Conservation (phyloP, 2,888 invertebrate species). For the Pterostichus madidus region DNA sequence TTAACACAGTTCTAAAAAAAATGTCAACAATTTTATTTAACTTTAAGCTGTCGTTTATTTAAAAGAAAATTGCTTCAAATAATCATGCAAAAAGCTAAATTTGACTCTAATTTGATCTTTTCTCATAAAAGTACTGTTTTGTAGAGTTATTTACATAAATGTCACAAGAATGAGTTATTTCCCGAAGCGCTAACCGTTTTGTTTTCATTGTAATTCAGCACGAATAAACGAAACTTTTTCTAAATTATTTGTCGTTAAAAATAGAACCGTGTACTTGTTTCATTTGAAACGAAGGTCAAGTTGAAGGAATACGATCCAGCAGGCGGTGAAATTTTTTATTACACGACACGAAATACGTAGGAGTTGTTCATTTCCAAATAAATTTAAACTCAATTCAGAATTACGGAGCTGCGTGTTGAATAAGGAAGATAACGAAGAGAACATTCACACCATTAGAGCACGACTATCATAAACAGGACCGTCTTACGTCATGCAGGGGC, state of each 20-base stretch:
- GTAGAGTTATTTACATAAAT: too few relatives aligned
- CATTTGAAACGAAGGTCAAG: slow-evolving; percentile 34
- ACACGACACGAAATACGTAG: slow-evolving; percentile 3
- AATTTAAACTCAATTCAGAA: slow-evolving; percentile 31
- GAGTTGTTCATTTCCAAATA: slow-evolving; percentile 26
- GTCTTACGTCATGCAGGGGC: too few relatives aligned
- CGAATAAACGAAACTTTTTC: background rate
- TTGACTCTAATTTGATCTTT: too few relatives aligned
- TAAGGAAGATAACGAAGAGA: background rate
- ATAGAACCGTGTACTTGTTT: slow-evolving; percentile 6
- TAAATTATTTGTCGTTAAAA: background rate
- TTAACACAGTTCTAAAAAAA: too few relatives aligned
- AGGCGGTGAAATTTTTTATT: slow-evolving; percentile 4
- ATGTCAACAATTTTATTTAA: too few relatives aligned
- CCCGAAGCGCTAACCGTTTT: background rate
- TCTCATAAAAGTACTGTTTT: too few relatives aligned
- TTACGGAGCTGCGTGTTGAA: background rate
- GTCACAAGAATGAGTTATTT: too few relatives aligned
- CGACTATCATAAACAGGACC: slow-evolving; percentile 20
- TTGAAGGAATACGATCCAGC: slow-evolving; percentile 25
- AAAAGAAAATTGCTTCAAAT: too few relatives aligned
- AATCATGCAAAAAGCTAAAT: too few relatives aligned
- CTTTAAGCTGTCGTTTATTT: too few relatives aligned
- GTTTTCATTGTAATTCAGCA: slow-evolving; percentile 12
- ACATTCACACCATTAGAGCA: slow-evolving; percentile 19